Percentiles rank a stretch among this genome's conserved stretches.
Conservation (phyloP, 2,888 invertebrate species). For the Patella caerulea region DNA sequence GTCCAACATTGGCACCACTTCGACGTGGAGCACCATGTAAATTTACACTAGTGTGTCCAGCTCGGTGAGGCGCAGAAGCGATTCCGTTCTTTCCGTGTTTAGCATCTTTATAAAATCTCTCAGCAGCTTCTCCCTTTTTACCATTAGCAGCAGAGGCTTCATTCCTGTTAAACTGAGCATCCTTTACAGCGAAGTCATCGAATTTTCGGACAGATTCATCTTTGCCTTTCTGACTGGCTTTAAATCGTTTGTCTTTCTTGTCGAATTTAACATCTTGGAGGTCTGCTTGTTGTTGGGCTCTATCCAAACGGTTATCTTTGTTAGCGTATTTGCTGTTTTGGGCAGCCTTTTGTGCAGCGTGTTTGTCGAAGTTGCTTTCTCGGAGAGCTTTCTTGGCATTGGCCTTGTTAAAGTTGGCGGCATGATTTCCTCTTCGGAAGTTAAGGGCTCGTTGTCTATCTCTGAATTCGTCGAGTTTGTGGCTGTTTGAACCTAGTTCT, state of each 20-base stretch:
- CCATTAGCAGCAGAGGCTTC: constrained; percentile 32
- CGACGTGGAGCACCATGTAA: constrained; percentile 8
- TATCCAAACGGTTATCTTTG: constrained; percentile 29
- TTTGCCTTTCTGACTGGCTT: constrained; percentile 30
- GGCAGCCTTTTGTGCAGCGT: constrained; percentile 34
- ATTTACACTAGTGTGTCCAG: not conserved
- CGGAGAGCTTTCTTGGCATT: constrained; percentile 33
- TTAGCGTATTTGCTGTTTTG: constrained; percentile 33
- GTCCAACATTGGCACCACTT: not conserved
- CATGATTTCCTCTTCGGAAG: constrained; percentile 27
- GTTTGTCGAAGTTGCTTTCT: constrained; percentile 30
- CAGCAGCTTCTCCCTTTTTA: constrained; percentile 24
- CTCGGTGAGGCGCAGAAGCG: constrained; percentile 10
- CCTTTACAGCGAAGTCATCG: constrained; percentile 35
- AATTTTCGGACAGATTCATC: constrained; percentile 31
- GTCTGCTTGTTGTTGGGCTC: constrained; percentile 34
- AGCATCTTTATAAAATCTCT: constrained; percentile 26
- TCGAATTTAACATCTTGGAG: constrained; percentile 30
- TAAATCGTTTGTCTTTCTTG: constrained; percentile 32
- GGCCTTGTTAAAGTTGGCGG: constrained; percentile 26
- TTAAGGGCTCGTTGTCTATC: constrained; percentile 33
- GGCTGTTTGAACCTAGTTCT: constrained; percentile 29
- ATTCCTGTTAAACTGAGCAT: constrained; percentile 28
- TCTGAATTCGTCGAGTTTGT: constrained; percentile 29
- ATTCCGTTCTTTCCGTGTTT: not conserved